Evolutionary conservation across 2,797 vertebrate genomes (phyloP), one percentile per base, ranked within the genome.

Genomic region (Anabacerthia variegaticeps): DNA sequence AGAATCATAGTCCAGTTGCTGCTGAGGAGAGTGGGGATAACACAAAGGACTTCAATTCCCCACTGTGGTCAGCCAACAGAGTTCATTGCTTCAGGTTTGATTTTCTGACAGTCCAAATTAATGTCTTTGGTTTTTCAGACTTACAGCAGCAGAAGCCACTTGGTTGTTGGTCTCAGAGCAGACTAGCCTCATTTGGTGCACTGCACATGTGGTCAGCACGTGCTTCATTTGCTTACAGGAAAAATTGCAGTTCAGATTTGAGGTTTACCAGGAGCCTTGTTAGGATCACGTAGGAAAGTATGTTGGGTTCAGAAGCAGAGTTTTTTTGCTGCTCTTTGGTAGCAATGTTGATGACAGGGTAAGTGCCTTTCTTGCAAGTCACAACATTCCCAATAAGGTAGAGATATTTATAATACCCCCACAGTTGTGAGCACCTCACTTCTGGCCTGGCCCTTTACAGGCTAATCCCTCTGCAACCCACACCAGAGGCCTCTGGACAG

Each of bases 181-280:
- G 43, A 58, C 17, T 41, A 54, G 6, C 30, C 62, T 46, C 6
- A 1, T 79, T 79, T 66, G 18, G 48, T 48, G 10, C 17, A 14
- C 24, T 55, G 36, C 10, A 27, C 6, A 1, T 0, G 1, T 32
- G 27, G 26, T 66, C 68, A 46, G 34, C 56, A n/a, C 0, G 0
- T 37, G 14, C 37, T 67, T 55, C 26, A 30, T 41, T 39, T 85
- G 16, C 46, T 68, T 24, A 12, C 26, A 49, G 55, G 19, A 89
- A 49, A 54, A 91, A 23, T 9, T 59, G 22, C n/a, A 39, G 15
- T 28, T 84, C 34, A 49, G 13, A 34, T 54, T 17, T 34, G n/a
- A 59, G 22, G 18, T 30, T 73, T 77, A 28, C 11, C 36, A n/a
- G 32, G 20, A 58, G 7, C 15, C 48, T 69, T 30, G 27, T 44